phyloP scores from a whole-genome alignment of 2,888 invertebrate genomes.

The Callyntrura guangdongensis region DNA sequence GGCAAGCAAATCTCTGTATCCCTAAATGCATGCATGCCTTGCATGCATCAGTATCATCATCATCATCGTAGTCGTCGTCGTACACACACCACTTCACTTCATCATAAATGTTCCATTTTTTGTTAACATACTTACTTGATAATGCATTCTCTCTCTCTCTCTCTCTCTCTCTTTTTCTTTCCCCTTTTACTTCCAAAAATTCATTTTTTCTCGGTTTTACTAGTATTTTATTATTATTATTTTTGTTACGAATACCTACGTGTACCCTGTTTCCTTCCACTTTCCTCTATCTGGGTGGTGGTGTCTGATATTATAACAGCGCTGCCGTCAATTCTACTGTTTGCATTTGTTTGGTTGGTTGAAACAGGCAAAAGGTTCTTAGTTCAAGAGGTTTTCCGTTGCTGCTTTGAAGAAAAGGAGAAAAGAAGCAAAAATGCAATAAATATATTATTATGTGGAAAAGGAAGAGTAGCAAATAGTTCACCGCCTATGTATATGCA shows the following conservation, averaged over 20 bases:
- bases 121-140: constrained; percentile 12
- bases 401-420: background rate
- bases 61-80: too few relatives aligned
- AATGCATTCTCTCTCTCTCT: constrained; percentile 6
- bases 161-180: too few relatives aligned
- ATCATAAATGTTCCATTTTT: background rate
- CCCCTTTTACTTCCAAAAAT: constrained; percentile 6
- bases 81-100: background rate
- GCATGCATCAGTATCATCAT: background rate
- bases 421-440: constrained; percentile 13
- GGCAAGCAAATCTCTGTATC: constrained; percentile 1
- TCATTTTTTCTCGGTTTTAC: constrained; percentile 18
- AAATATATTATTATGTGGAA: constrained; percentile 37
- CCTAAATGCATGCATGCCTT: background rate
- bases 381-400: constrained; percentile 34
- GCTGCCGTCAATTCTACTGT: too few relatives aligned
- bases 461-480: too few relatives aligned
- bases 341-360: background rate
- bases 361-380: constrained; percentile 27
- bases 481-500: too few relatives aligned
- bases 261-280: constrained; percentile 15
- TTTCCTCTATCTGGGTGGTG: background rate
- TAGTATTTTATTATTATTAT: constrained; percentile 4
- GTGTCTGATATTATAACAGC: background rate
- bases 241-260: constrained; percentile 5